Base-by-base conservation (phyloP, 2,797 vertebrate genomes). In the Serranus cabrilla region DNA sequence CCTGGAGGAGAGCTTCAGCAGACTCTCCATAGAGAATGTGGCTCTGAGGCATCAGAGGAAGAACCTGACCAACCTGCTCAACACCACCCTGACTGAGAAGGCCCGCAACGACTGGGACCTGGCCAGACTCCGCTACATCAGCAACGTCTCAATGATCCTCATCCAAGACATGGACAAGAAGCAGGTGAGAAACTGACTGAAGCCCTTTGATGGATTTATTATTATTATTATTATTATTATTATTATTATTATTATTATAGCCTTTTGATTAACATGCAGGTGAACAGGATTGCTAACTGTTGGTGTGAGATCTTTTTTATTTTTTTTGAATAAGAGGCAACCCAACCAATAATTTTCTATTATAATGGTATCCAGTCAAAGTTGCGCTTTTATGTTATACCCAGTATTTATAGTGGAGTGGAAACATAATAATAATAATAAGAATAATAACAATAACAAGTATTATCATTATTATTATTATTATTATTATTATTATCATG, bases 51-150 rank as follows among this genome's bases (percentile, higher is more conserved):
- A 66, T 1, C 65, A 91, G 73, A 91, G 82, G 46, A 71, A 69
- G 52, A 96, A 96, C 88, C 91, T 98, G 11, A 96, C 95, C 2
- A 89, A 74, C 9, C 47, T 91, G 0, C 95, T 98, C 39, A 97
- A 97, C 20, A 1, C 69, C 82, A 96, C 95, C 2, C 2, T 87
- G 37, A 94, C 87, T 0, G 87, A 92, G 14, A 96, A 85, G 73
- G 78, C 74, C 12, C 59, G 17, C 0, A 77, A 69, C 1, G 90
- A 94, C 54, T 93, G 72, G 59, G 84, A 91, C 13, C 61, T 94
- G 63, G 1, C 0, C 1, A 13, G 0, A 0, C 1, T 89, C 11
- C 76, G 57, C 21, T 3, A 1, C 7, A 1, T 68, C 21, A 2
- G 46, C 61, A 94, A 92, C 84, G 34, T 34, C 20, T 93, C 95